Evolutionary conservation across 2,113 vertebrate species (phyloP), one percentile per base, ranked within the genome.

Genomic region (Shinisaurus crocodilurus): DNA sequence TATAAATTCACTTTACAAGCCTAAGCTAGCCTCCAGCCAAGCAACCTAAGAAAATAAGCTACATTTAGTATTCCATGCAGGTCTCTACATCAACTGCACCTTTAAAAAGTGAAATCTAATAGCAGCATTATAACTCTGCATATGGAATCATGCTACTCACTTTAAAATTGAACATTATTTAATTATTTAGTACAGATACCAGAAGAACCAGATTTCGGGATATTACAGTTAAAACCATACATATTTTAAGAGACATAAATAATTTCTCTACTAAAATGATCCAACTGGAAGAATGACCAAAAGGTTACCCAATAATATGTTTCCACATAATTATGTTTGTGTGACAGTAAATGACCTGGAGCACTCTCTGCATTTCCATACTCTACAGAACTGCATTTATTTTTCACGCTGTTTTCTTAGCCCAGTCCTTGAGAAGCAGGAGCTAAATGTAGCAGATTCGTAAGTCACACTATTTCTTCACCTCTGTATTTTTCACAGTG

Each of bases 241-340:
- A 50, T 50, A 85, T 57, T 79, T 85, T 90, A 85, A 90, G 45
- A 45, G 2, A 50, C 20, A 75, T 75, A 74, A 79, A 77, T 67
- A 84, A 75, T 63, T 83, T 76, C 20, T 85, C 40, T 50, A 34
- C 65, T 85, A 79, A 79, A 90, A 90, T 57, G 45, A 69, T 50
- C 82, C 27, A 85, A 79, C 34, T 70, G 45, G n/a, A 79, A 85
- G n/a, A 90, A 81, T 40, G 60, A 76, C 45, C 25, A 76, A 79
- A 79, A 79, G 74, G 48, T 85, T 85, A 75, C 67, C 18, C 60
- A 50, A 50, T n/a, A 48, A 67, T 67, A 80, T 81, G 34, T 69
- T 88, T 81, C 65, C 43, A 69, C 9, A 69, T 79, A 81, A 69
- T 85, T 70, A 69, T 79, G 18, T 80, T 70, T 70, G 60, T 69